Conservation (phyloP, 2,888 invertebrate species). For the Andrena camellia region DNA sequence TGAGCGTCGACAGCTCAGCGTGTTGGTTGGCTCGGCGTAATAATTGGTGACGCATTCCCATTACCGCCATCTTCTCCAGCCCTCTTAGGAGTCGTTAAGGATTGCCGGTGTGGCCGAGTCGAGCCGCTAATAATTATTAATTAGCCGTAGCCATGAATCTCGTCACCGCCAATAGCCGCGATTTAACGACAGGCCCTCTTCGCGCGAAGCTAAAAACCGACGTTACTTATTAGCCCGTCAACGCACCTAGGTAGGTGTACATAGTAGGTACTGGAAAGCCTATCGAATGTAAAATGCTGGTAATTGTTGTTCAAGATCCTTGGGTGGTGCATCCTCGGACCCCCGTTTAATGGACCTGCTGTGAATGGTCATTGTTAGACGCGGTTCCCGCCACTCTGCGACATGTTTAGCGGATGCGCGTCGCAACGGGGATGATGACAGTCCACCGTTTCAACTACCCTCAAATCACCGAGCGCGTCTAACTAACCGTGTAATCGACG, state of each 20-base stretch:
- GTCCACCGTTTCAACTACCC: slow-evolving; percentile 73
- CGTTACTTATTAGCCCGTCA: neutral
- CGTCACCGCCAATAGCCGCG: neutral
- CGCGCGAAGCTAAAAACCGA: neutral
- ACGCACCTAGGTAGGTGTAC: too few relatives aligned
- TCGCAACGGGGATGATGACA: slow-evolving; percentile 69
- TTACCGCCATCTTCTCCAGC: slow-evolving; percentile 49
- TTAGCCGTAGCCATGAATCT: slow-evolving; percentile 79
- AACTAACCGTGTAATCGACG: slow-evolving; percentile 84
- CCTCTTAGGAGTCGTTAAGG: slow-evolving; percentile 39
- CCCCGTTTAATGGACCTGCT: slow-evolving; percentile 38
- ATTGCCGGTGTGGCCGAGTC: slow-evolving; percentile 31
- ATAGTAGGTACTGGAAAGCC: neutral
- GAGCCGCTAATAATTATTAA: slow-evolving; percentile 69
- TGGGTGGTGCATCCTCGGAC: neutral
- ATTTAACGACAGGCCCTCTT: neutral
- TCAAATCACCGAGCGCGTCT: slow-evolving; percentile 82
- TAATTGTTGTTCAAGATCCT: neutral
- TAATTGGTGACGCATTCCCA: slow-evolving; percentile 78
- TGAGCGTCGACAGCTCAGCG: slow-evolving; percentile 59
- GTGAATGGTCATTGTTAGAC: slow-evolving; percentile 18
- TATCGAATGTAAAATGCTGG: neutral
- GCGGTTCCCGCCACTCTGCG: slow-evolving; percentile 30
- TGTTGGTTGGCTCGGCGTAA: slow-evolving; percentile 78
- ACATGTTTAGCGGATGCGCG: slow-evolving; percentile 43